A percentile compares a stretch with the other conserved stretches of the same genome.
phyloP scores from a whole-genome alignment of 2,797 vertebrate genomes.

The Alfaro cultratus region DNA sequence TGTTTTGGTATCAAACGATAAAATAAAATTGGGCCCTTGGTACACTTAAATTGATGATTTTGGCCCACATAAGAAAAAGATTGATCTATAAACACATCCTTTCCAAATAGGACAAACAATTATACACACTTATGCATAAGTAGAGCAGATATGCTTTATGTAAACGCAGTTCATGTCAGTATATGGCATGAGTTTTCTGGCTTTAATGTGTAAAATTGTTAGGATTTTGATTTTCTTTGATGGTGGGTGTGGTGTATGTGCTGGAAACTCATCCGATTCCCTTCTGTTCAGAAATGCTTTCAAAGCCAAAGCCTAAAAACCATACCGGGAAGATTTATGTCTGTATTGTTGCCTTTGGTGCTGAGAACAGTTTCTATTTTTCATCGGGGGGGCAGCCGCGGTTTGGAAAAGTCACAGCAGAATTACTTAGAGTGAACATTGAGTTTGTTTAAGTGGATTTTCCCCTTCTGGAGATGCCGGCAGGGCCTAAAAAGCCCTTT shows the following conservation, averaged over 20 bases:
- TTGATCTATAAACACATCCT: too few species aligned
- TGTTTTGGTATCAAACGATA: too few species aligned
- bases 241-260: slow-evolving; percentile 48
- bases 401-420: slow-evolving; percentile 48
- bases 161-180: background rate
- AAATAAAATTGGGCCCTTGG: too few species aligned
- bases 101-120: background rate
- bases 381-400: slow-evolving; percentile 27
- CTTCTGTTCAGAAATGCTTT: slow-evolving; percentile 64
- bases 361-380: slow-evolving; percentile 60
- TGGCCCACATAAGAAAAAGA: too few species aligned
- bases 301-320: slow-evolving; percentile 57
- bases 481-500: slow-evolving; percentile 2
- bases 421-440: slow-evolving; percentile 48
- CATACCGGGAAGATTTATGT: slow-evolving; percentile 63
- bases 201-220: background rate
- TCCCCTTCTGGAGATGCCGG: slow-evolving; percentile 24
- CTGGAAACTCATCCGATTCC: slow-evolving; percentile 55
- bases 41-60: too few species aligned
- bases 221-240: slow-evolving; percentile 29
- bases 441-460: slow-evolving; percentile 52
- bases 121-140: background rate
- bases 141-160: background rate
- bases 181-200: background rate
- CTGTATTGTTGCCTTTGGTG: slow-evolving; percentile 62